Evolutionary conservation across 2,113 vertebrate genomes (phyloP).

Genomic region (Lasiurus cinereus): DNA sequence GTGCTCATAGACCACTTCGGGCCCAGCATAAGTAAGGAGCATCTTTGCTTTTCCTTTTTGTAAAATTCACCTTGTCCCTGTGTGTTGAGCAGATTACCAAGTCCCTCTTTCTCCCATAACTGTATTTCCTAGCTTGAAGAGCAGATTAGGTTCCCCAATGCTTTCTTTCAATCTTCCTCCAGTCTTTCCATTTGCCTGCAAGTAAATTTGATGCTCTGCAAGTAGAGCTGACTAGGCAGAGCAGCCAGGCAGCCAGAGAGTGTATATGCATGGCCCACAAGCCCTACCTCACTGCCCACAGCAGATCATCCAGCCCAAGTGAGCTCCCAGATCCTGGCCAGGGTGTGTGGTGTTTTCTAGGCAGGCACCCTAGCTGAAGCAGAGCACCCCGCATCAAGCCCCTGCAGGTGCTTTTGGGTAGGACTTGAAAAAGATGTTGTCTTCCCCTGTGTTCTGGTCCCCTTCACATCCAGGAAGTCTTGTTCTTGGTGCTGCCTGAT

Average conservation of each 20-base stretch:
- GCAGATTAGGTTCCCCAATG: background rate
- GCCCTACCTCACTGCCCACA: background rate
- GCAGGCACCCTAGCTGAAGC: background rate
- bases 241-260: background rate
- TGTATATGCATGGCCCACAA: fast-evolving
- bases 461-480: background rate
- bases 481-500: background rate
- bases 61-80: background rate
- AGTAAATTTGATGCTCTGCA: background rate
- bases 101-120: background rate
- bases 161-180: background rate
- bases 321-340: background rate
- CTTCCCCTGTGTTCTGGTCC: background rate
- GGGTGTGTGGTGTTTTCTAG: background rate
- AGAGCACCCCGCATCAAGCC: background rate
- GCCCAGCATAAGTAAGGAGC: background rate
- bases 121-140: background rate
- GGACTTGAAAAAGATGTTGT: background rate
- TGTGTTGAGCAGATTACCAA: fast-evolving
- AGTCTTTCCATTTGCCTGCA: background rate
- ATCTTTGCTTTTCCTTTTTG: background rate
- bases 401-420: background rate
- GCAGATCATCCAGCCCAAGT: fast-evolving
- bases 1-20: background rate
- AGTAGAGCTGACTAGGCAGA: background rate